Percentiles rank a stretch among this genome's conserved stretches.
These are phyloP conservation scores for Drosophila kambysellisi DNA, from an alignment of 2,888 invertebrate genomes.

Conservation along the genomic window DNA sequence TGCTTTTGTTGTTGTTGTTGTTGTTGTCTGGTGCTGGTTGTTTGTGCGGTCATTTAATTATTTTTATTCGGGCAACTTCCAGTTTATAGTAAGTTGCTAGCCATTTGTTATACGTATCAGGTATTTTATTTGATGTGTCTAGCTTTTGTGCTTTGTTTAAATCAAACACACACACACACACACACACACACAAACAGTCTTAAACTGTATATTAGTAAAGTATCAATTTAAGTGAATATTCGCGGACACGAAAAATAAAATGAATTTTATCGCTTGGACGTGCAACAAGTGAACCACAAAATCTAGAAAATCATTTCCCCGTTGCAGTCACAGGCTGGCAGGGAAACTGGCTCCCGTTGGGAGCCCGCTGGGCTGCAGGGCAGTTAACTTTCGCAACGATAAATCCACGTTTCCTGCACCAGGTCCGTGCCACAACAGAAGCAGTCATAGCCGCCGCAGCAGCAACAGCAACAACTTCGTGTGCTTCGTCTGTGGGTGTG, in stretches of 20 bases:
- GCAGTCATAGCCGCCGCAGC: constrained; percentile 8
- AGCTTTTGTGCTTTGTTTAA: constrained; percentile 47
- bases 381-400: constrained; percentile 69
- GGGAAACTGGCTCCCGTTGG: constrained; percentile 40
- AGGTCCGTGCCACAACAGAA: constrained; percentile 54
- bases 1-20: constrained; percentile 5
- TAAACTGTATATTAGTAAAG: constrained; percentile 42
- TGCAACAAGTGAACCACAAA: constrained; percentile 71
- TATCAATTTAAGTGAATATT: constrained; percentile 40
- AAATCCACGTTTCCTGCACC: constrained; percentile 78
- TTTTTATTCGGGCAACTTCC: constrained; percentile 71
- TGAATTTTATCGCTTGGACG: constrained; percentile 47
- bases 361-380: constrained; percentile 35
- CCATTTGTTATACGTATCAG: constrained; percentile 17
- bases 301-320: constrained; percentile 39
- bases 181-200: not conserved
- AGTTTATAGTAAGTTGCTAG: constrained; percentile 59
- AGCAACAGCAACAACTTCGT: constrained; percentile 5
- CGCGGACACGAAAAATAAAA: constrained; percentile 46
- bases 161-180: constrained; percentile 17
- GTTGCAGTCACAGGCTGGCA: constrained; percentile 13
- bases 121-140: constrained; percentile 19
- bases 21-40: constrained; percentile 27
- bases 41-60: constrained; percentile 71
- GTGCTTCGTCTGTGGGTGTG: constrained; percentile 55